phyloP scores from a whole-genome alignment of 2,888 invertebrate species.

The Orthosia cruda region DNA sequence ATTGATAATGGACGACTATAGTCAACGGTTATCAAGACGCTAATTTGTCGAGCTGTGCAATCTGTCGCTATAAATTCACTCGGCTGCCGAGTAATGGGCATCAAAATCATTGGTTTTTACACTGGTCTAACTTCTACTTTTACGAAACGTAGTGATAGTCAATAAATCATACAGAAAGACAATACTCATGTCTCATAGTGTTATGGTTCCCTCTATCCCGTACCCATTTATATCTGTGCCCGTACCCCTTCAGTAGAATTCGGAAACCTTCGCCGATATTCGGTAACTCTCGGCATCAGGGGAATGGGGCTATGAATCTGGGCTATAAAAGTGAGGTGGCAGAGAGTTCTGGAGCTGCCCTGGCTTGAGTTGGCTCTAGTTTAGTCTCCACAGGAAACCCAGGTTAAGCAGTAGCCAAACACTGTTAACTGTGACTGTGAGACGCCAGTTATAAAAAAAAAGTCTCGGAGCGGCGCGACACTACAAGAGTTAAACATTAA shows the following conservation, averaged over 20 bases:
- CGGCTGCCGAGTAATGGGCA: not conserved
- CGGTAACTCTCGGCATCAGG: slow-evolving; percentile 19
- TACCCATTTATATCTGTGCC: too few species aligned
- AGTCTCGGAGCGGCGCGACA: too few species aligned
- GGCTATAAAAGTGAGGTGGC: slow-evolving; percentile 44
- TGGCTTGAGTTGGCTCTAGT: too few species aligned
- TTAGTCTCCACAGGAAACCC: too few species aligned
- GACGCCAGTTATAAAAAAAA: too few species aligned
- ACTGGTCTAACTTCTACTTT: not conserved
- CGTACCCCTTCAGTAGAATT: not conserved
- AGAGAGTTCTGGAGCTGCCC: not conserved
- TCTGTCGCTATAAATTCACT: slow-evolving; percentile 9
- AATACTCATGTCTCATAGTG: not conserved
- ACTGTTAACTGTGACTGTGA: too few species aligned
- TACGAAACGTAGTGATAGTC: not conserved
- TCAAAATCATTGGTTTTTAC: not conserved
- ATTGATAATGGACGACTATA: slow-evolving; percentile 13
- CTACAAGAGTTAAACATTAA: too few species aligned
- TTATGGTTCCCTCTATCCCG: too few species aligned
- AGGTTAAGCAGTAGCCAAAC: too few species aligned
- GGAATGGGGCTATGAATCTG: slow-evolving; percentile 43
- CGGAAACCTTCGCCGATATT: not conserved
- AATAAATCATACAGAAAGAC: not conserved
- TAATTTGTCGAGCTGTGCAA: slow-evolving; percentile 37
- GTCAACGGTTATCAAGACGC: slow-evolving; percentile 14